A percentile compares a stretch with the other conserved stretches of the same genome.
Evolutionary conservation across 2,888 invertebrate species (phyloP).

Genomic region (Eristalis arbustorum): DNA sequence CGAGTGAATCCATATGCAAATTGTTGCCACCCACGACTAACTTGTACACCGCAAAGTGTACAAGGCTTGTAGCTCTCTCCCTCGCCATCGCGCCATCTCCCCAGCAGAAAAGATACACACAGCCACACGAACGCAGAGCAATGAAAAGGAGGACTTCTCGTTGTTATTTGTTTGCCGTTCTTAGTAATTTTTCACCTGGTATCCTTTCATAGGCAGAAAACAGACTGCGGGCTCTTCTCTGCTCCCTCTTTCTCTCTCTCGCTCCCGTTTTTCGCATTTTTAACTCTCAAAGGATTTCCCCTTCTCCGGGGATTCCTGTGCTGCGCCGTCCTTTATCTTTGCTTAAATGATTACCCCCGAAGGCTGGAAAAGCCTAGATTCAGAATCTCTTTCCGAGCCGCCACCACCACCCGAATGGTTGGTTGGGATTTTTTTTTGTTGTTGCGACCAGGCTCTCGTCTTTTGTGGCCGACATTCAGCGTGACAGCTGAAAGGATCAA

Average conservation of each 20-base stretch:
- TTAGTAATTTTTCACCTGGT: slow-evolving; percentile 70
- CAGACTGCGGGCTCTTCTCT: slow-evolving; percentile 15
- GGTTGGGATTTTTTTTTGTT: background rate
- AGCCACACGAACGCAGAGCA: background rate
- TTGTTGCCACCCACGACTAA: slow-evolving; percentile 67
- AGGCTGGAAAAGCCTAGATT: slow-evolving; percentile 60
- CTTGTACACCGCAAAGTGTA: slow-evolving; percentile 52
- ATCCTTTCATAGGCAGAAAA: slow-evolving; percentile 59
- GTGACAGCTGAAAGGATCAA: slow-evolving; percentile 55
- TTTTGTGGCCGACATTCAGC: slow-evolving; percentile 22
- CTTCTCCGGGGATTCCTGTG: slow-evolving; percentile 48
- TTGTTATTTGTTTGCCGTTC: slow-evolving; percentile 66
- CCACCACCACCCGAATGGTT: too few relatives aligned
- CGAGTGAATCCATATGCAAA: slow-evolving; percentile 64
- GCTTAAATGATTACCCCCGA: slow-evolving; percentile 59
- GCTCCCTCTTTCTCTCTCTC: background rate
- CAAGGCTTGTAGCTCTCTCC: slow-evolving; percentile 7
- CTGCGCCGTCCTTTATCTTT: slow-evolving; percentile 38
- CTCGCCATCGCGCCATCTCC: too few relatives aligned
- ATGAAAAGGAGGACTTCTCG: slow-evolving; percentile 17
- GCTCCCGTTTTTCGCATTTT: slow-evolving; percentile 51
- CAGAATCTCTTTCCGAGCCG: slow-evolving; percentile 12
- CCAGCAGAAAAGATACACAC: too few relatives aligned
- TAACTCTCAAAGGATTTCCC: slow-evolving; percentile 58
- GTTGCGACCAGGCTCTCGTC: background rate